Conservation (phyloP, 2,113 vertebrate genomes). For the Corythoichthys haematopterus region DNA sequence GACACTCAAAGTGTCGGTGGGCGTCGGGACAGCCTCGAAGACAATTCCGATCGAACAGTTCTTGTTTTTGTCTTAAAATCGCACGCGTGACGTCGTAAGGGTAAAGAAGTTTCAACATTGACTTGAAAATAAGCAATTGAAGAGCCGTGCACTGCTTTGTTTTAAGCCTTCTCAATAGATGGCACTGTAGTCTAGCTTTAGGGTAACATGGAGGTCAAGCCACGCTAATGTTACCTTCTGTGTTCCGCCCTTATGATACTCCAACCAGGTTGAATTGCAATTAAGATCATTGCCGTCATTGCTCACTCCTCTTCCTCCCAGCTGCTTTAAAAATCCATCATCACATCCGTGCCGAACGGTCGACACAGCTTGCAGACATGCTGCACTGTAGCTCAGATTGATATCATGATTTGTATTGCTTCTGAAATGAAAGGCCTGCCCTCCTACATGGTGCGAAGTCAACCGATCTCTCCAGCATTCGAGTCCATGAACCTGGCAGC, state of each 20-base stretch:
- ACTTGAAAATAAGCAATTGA: background rate
- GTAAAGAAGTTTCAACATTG: background rate
- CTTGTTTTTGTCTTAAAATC: background rate
- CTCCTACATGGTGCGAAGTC: constrained; percentile 8
- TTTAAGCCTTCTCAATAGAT: constrained; percentile 86
- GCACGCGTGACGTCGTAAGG: background rate
- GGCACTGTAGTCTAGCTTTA: constrained; percentile 91
- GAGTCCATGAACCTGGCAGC: constrained; percentile 39
- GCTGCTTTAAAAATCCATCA: background rate
- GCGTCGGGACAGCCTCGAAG: background rate
- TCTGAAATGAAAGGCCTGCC: background rate
- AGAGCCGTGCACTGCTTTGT: constrained; percentile 29
- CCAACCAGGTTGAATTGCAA: constrained; percentile 12
- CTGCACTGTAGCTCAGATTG: constrained; percentile 12
- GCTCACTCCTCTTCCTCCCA: background rate
- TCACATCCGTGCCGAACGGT: constrained; percentile 10
- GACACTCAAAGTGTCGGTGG: background rate
- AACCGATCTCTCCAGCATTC: constrained; percentile 25
- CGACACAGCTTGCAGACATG: constrained; percentile 19
- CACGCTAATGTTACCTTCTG: constrained; percentile 40
- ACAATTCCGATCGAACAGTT: background rate
- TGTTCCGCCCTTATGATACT: constrained; percentile 24
- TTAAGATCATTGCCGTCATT: constrained; percentile 10
- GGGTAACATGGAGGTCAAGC: constrained; percentile 74
- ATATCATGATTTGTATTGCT: background rate